Evolutionary conservation across 1,140 invertebrate genomes (phyloP).

Genomic region (Pogonus chalceus): DNA sequence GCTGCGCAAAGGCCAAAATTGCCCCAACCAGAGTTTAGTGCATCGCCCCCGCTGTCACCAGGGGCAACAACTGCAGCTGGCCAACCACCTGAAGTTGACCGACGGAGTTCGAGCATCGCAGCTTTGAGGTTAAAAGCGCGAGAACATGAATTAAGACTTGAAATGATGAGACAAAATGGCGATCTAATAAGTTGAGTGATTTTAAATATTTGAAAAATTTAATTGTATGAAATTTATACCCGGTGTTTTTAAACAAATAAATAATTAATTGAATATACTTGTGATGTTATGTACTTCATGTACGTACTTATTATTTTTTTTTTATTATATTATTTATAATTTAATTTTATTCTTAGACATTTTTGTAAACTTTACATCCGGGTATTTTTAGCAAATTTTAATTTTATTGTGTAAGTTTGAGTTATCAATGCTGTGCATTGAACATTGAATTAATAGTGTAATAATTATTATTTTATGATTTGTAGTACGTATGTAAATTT

Average conservation of each 20-base stretch:
- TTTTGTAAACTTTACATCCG: too few relatives aligned
- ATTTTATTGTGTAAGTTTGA: too few relatives aligned
- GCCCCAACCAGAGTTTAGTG: slow-evolving; percentile 43
- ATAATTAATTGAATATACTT: background rate
- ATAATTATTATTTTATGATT: too few relatives aligned
- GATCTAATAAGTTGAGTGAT: slow-evolving; percentile 60
- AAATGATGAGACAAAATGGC: slow-evolving; percentile 68
- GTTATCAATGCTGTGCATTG: too few relatives aligned
- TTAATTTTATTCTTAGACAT: too few relatives aligned
- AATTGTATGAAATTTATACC: background rate
- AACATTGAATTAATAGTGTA: too few relatives aligned
- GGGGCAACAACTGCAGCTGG: slow-evolving; percentile 33
- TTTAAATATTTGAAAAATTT: slow-evolving; percentile 3
- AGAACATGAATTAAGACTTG: slow-evolving; percentile 80
- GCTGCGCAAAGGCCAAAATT: slow-evolving; percentile 48
- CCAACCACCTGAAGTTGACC: slow-evolving; percentile 55
- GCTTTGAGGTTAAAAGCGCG: slow-evolving; percentile 80
- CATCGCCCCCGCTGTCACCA: slow-evolving; percentile 45
- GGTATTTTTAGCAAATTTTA: too few relatives aligned
- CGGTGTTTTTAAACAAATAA: background rate
- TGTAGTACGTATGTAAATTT: too few relatives aligned
- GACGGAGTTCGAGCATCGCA: slow-evolving; percentile 81
- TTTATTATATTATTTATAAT: background rate
- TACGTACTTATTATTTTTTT: background rate
- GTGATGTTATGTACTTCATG: background rate